Evolutionary conservation across 2,113 vertebrate species (phyloP), one percentile per base, ranked within the genome.

Genomic region (Notiomystis cincta): DNA sequence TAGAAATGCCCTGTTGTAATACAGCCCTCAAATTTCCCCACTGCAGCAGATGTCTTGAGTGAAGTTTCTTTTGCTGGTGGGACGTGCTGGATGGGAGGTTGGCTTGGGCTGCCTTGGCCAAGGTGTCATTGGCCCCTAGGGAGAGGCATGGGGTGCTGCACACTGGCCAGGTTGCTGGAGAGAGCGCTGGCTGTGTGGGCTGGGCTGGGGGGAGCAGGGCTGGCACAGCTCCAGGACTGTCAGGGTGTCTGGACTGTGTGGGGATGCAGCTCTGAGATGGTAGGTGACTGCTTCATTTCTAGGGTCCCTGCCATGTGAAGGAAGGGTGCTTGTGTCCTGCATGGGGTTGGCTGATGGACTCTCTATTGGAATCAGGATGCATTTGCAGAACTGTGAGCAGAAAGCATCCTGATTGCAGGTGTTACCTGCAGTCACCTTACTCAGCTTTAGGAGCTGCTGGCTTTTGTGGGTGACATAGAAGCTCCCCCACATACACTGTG

Each of bases 111-210:
- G 30, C n/a, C 50, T 51, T 60, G 79, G 23, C 23, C 6, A 3
- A 40, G 16, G 33, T 60, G 33, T 51, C 35, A 5, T 1, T 24
- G 24, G 48, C 21, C 40, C 19, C 21, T 13, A 4, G 15, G 62
- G 37, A 24, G 6, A 0, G 13, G 3, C 4, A 2, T 10, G 27
- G 25, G 37, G 33, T 37, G 51, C 66, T 76, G 57, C 10, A 14
- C 1, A 3, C 35, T 3, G 51, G 4, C 22, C 44, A 25, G 53
- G 6, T 2, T 45, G 13, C 44, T 79, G 47, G 7, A 35, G 9
- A 10, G 33, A n/a, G 42, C 2, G 0, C 17, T 42, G 40, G 27
- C 9, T 65, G 11, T 6, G 7, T 16, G 44, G 9, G 21, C 21
- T 51, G 23, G 23, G 11, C 1, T 10, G 42, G 4, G 2, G 21